A percentile compares a stretch with the other conserved stretches of the same genome.
These are phyloP conservation scores for Dicranocentrus wangi DNA, from an alignment of 2,888 invertebrate species.

Conservation along the genomic window DNA sequence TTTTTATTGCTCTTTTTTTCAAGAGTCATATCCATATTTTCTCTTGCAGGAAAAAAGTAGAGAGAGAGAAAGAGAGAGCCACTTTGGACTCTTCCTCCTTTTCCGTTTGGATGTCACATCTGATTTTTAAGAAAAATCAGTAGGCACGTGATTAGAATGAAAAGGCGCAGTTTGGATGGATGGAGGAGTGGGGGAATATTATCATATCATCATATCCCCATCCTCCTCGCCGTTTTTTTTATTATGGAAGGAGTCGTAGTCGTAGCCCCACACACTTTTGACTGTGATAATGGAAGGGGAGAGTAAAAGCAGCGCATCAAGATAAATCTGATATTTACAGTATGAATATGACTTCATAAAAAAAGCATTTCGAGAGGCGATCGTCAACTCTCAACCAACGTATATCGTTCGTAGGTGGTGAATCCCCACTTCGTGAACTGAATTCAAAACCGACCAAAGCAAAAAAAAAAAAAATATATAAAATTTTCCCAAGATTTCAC, in stretches of 20 bases:
- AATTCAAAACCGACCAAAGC: slow-evolving; percentile 28
- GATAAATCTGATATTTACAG: slow-evolving; percentile 19
- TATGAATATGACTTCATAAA: slow-evolving; percentile 38
- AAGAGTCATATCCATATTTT: no score
- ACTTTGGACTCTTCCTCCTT: no score
- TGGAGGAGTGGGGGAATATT: neutral
- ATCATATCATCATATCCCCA: no score
- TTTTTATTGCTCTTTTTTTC: slow-evolving; percentile 28
- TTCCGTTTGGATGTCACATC: slow-evolving; percentile 7
- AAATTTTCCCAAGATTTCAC: slow-evolving; percentile 38
- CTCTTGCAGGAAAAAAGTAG: no score
- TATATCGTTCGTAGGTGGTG: slow-evolving; percentile 33
- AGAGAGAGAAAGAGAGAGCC: no score
- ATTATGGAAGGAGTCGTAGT: neutral
- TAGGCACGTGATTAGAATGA: slow-evolving; percentile 17
- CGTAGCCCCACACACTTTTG: neutral
- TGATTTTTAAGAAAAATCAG: slow-evolving; percentile 10
- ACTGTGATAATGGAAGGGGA: neutral
- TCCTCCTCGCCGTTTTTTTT: no score
- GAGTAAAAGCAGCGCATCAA: neutral
- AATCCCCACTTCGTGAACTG: slow-evolving; percentile 23
- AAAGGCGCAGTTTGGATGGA: no score
- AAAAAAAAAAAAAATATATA: no score
- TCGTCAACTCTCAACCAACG: slow-evolving; percentile 26
- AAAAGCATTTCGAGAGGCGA: slow-evolving; percentile 33